Percentiles rank a stretch among this genome's conserved stretches.
Evolutionary conservation across 92 coral and sea anemone genomes (phyloP).

Genomic region (Porites evermanni): DNA sequence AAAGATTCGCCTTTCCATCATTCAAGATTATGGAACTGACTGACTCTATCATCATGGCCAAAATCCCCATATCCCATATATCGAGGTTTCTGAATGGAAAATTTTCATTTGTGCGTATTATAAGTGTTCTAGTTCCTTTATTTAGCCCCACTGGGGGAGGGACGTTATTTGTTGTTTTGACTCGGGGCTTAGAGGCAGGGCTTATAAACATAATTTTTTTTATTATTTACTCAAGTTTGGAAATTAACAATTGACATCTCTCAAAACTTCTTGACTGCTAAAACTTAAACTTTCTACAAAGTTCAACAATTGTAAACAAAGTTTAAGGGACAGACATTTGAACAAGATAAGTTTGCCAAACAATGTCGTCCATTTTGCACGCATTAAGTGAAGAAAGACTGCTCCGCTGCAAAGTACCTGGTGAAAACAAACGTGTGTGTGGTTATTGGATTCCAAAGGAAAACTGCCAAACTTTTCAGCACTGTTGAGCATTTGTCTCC

Average conservation of each 20-base stretch:
- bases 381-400: background rate
- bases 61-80: too few species aligned
- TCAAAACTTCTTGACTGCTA: too few species aligned
- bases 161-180: too few species aligned
- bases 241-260: too few species aligned
- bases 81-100: too few species aligned
- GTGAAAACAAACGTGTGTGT: slow-evolving; percentile 66
- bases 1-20: background rate
- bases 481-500: slow-evolving; percentile 73
- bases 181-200: background rate
- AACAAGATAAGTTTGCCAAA: too few species aligned
- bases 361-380: background rate
- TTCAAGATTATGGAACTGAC: background rate
- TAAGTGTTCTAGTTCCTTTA: background rate
- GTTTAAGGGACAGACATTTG: too few species aligned
- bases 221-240: too few species aligned
- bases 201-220: too few species aligned
- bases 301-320: too few species aligned
- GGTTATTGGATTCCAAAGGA: slow-evolving; percentile 50
- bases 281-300: too few species aligned
- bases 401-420: slow-evolving; percentile 3
- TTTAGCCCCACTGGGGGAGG: too few species aligned
- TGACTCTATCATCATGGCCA: background rate
- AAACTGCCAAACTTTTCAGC: slow-evolving; percentile 42
- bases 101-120: background rate